A percentile compares a stretch with the other conserved stretches of the same genome.
These are phyloP conservation scores for Lepidostoma basale DNA, from an alignment of 1,140 invertebrate species.

Conservation along the genomic window DNA sequence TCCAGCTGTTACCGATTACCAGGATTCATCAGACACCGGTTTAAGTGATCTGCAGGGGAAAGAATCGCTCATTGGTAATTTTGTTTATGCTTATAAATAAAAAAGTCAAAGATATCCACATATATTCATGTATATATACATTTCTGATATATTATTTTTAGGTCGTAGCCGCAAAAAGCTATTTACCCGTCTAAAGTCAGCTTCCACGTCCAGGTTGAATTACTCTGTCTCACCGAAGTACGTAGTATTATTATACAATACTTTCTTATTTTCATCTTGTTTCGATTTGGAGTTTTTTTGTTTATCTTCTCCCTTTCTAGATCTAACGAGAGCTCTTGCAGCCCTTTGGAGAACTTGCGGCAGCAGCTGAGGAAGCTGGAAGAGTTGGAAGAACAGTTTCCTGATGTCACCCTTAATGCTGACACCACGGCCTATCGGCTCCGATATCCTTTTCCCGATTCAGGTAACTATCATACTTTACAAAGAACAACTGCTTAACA, in stretches of 20 bases:
- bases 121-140: not conserved
- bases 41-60: constrained; percentile 56
- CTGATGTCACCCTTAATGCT: constrained; percentile 64
- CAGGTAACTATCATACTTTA: too few relatives aligned
- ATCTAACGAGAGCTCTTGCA: constrained; percentile 62
- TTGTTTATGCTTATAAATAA: constrained; percentile 36
- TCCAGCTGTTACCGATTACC: constrained; percentile 57
- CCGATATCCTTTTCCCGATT: constrained; percentile 74
- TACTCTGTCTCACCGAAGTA: constrained; percentile 57
- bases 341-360: constrained; percentile 75
- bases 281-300: too few relatives aligned
- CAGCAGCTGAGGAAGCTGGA: constrained; percentile 79
- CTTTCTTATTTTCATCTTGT: too few relatives aligned
- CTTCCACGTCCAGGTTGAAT: constrained; percentile 66
- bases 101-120: not conserved
- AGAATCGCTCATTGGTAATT: constrained; percentile 50
- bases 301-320: not conserved
- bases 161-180: constrained; percentile 61
- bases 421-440: constrained; percentile 75
- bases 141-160: constrained; percentile 30
- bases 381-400: constrained; percentile 79
- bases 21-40: constrained; percentile 59
- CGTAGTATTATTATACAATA: constrained; percentile 40
- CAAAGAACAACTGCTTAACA: too few relatives aligned
- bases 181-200: constrained; percentile 69